These are phyloP conservation scores for Cynaeus angustus DNA, from an alignment of 2,888 invertebrate species.

Conservation along the genomic window DNA sequence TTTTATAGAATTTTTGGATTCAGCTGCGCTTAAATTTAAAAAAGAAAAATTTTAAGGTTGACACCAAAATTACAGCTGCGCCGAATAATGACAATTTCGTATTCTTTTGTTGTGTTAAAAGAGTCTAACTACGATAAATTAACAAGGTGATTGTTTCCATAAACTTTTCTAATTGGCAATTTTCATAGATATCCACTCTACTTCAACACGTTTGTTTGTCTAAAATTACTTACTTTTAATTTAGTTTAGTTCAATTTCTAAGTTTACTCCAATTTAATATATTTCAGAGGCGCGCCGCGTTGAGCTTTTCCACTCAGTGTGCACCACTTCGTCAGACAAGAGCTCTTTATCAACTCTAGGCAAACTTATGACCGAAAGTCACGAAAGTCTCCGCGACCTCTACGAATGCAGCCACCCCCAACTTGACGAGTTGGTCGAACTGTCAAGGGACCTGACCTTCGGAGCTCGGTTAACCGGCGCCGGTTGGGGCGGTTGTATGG, in stretches of 20 bases:
- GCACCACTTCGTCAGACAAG: constrained; percentile 71
- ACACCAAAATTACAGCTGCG: too few relatives aligned
- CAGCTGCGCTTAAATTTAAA: too few relatives aligned
- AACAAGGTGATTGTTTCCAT: too few relatives aligned
- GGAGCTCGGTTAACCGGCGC: constrained; percentile 97
- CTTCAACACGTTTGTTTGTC: neutral
- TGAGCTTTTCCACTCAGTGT: constrained; percentile 80
- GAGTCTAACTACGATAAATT: too few relatives aligned
- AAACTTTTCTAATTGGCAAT: neutral
- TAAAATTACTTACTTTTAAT: too few relatives aligned
- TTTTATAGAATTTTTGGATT: too few relatives aligned
- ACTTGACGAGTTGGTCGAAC: constrained; percentile 86
- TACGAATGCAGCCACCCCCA: constrained; percentile 96
- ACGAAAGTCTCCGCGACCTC: constrained; percentile 85
- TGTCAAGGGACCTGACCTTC: constrained; percentile 77
- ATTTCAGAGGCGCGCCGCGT: constrained; percentile 90
- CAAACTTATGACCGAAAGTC: constrained; percentile 90
- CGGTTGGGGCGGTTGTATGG: constrained; percentile 97
- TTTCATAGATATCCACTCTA: too few relatives aligned
- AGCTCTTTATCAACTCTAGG: constrained; percentile 79
- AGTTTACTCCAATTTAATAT: neutral
- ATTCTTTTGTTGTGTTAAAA: too few relatives aligned
- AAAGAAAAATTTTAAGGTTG: too few relatives aligned
- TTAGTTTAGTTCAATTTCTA: neutral
- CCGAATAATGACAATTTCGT: too few relatives aligned